Base-by-base conservation (phyloP, 92 coral and sea anemone species). In the Nematostella vectensis region DNA sequence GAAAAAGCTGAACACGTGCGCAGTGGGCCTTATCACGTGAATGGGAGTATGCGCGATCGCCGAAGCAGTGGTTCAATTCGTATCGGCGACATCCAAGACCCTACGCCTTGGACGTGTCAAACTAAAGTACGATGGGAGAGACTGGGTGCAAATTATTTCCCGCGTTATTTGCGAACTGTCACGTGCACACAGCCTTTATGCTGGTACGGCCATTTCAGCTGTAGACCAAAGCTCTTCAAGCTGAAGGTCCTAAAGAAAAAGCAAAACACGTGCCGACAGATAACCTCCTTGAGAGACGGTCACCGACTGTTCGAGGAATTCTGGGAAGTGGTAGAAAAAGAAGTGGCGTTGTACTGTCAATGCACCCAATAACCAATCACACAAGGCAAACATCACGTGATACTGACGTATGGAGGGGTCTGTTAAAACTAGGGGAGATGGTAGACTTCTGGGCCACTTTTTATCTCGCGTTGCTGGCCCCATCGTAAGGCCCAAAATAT, bases 311-410 rank as follows among this genome's bases (percentile, higher is more conserved):
- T 63, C 31, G 75, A 83, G 27, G 93, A 83, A 33, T 72, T 45
- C 70, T 83, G 93, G 93, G 82, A 78, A 54, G 54, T 26, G 17
- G 28, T 28, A 19, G 72, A 59, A n/a, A 23, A 60, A n/a, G 19
- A 54, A 33, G 67, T 74, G 21, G 43, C 85, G 0, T 56, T 77
- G 11, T 71, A 64, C 39, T 83, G 93, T 37, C 72, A 72, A 57
- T 83, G 93, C 18, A 75, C 78, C 10, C 81, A 68, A 63, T 83
- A 31, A 83, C n/a, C n/a, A n/a, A n/a, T n/a, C n/a, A n/a, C n/a
- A n/a, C n/a, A n/a, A n/a, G n/a, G n/a, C n/a, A n/a, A n/a, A n/a
- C n/a, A n/a, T n/a, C n/a, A n/a, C n/a, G n/a, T n/a, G n/a, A n/a
- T n/a, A n/a, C n/a, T n/a, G n/a, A n/a, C n/a, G n/a, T n/a, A n/a